Evolutionary conservation across 2,113 vertebrate genomes (phyloP), one percentile per base, ranked within the genome.

Genomic region (Muscicapa adusta): DNA sequence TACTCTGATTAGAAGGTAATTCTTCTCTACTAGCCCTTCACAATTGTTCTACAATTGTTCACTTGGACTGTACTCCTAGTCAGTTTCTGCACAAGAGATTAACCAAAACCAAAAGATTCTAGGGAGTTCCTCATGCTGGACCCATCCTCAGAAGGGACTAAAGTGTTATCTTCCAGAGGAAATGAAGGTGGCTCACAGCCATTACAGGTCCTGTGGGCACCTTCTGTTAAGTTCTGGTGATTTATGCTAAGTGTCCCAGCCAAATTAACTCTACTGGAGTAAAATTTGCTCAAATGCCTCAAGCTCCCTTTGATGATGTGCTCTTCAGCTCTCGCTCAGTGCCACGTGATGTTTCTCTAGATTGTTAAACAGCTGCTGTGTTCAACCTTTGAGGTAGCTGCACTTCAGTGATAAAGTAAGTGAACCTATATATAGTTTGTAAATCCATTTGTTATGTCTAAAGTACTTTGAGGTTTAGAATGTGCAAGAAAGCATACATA

Each of bases 381-480:
- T 71, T 97, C 96, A 95, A 83, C 93, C 85, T 81, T 74, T 77
- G 91, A 96, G 90, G 93, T 95, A 95, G 88, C 85, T 94, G 88
- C 82, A 93, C 88, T 96, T 94, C 82, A 86, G 78, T 83, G 88
- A 91, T 74, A 93, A 94, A 96, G 95, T 94, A 89, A 96, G 95
- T 90, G 95, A 97, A 95, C 90, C 94, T 97, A 97, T 96, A 97
- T 95, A 96, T 96, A 97, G 95, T 97, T 96, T 96, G 94, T 95
- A 97, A 96, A 97, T 96, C 94, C 95, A 96, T 96, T 94, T 97
- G 96, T 96, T 96, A 96, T 91, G 95, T 70, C 95, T 96, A 96
- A 97, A 96, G 94, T 95, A 97, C 96, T 95, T 43, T 67, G 72
- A 96, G 88, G 83, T 88, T 77, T 88, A 95, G 94, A 93, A 95